phyloP scores from a whole-genome alignment of 2,888 invertebrate species.

The Clistopyga incitator region DNA sequence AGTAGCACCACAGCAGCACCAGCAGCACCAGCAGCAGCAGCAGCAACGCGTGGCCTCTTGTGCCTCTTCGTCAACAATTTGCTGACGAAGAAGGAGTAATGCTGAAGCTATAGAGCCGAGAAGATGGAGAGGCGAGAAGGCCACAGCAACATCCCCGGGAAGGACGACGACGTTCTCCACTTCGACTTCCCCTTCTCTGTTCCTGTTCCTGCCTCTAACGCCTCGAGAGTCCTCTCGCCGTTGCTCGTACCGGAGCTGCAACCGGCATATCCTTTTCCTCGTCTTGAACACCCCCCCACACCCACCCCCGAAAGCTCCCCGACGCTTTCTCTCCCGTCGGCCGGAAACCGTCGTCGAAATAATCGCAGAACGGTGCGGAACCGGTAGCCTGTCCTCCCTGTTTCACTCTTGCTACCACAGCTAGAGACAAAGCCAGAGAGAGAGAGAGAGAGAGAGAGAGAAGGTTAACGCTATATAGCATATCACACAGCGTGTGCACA shows the following conservation, averaged over 20 bases:
- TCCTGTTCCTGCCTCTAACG: slow-evolving; percentile 30
- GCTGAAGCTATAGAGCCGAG: slow-evolving; percentile 49
- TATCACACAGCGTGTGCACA: slow-evolving; percentile 6
- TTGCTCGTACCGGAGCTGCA: slow-evolving; percentile 28
- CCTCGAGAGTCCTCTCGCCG: not conserved
- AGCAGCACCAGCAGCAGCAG: not conserved
- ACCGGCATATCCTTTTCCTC: slow-evolving; percentile 17
- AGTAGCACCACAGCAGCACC: too few relatives aligned
- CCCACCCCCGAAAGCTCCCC: slow-evolving; percentile 15
- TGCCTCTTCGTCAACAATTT: slow-evolving; percentile 58
- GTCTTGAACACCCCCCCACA: not conserved
- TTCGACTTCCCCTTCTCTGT: slow-evolving; percentile 38
- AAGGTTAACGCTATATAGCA: not conserved
- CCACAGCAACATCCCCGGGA: slow-evolving; percentile 21
- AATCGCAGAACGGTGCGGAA: slow-evolving; percentile 61
- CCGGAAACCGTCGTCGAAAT: slow-evolving; percentile 67
- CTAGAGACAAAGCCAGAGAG: slow-evolving; percentile 39
- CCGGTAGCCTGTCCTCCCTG: slow-evolving; percentile 37
- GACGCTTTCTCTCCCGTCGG: slow-evolving; percentile 55
- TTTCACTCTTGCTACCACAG: slow-evolving; percentile 23
- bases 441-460: slow-evolving; percentile 32
- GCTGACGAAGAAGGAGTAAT: slow-evolving; percentile 62
- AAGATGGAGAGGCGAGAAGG: slow-evolving; percentile 56
- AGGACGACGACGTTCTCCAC: slow-evolving; percentile 45
- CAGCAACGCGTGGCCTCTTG: slow-evolving; percentile 42